Evolutionary conservation across 2,888 invertebrate species (phyloP), one percentile per base, ranked within the genome.

Genomic region (Periphyllus acericola): DNA sequence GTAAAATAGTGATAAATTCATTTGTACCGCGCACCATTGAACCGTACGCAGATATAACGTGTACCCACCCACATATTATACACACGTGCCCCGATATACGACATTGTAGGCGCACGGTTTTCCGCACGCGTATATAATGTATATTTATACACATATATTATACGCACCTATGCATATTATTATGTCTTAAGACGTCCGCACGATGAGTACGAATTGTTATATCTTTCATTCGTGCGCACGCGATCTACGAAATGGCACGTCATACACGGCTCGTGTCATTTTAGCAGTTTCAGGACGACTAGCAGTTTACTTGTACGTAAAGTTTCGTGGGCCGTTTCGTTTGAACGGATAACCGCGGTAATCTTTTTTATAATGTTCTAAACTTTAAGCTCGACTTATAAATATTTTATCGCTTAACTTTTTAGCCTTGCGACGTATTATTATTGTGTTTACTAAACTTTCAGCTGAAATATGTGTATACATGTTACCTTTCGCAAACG

Each of bases 401-500:
- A 79, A 79, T 66, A 79, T 79, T 79, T 79, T 36, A 79, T 36
- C 60, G 8, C 3, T 36, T 55, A 36, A 79, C 36, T 60, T 79
- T 78, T 78, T 60, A 60, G 34, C 34, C 36, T 11, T 19, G 9
- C 9, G 52, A 5, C 21, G 21, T 25, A 25, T 46, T 75, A 40
- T 8, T 52, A 52, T n/a, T 19, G 21, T 19, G 14, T n/a, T 29
- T 9, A 25, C 14, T 36, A 29, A 76, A 76, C 17, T 76, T 52
- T 76, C 52, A 76, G 52, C 46, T 52, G 5, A n/a, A n/a, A n/a
- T n/a, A n/a, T n/a, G n/a, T n/a, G n/a, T n/a, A n/a, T n/a, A 29
- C 17, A 29, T 17, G 46, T 76, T 76, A 5, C 1, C 29, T 52
- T 52, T n/a, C n/a, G 21, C 29, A 25, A 76, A 76, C 5, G 19